These are phyloP conservation scores for Otolemur crassicaudatus DNA, from an alignment of 2,797 vertebrate genomes.

Conservation along the genomic window DNA sequence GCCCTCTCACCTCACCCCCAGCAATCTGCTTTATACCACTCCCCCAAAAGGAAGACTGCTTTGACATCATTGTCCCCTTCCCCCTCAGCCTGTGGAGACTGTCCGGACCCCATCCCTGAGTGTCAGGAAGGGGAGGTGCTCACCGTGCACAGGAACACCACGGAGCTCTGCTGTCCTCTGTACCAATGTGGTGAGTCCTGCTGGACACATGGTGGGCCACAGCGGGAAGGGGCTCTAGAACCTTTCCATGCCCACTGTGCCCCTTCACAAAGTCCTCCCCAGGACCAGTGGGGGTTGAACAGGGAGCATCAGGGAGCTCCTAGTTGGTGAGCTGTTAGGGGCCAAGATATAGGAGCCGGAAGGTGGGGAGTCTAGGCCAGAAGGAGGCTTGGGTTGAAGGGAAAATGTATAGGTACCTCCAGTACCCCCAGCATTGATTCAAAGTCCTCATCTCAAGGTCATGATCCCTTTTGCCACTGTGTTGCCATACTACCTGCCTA, in stretches of 20 bases:
- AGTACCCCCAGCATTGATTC: neutral
- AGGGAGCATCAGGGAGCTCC: neutral
- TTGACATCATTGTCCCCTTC: neutral
- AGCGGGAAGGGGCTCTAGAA: neutral
- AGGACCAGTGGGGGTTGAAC: neutral
- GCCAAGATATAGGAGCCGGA: neutral
- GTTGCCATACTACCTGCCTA: neutral
- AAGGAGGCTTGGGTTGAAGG: neutral
- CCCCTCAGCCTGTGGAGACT: constrained; percentile 91
- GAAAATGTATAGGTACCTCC: neutral
- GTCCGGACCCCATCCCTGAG: constrained; percentile 89
- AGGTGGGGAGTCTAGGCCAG: neutral
- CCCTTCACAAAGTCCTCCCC: neutral
- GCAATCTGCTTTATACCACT: neutral
- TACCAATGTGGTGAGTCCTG: constrained; percentile 95
- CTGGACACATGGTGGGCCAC: accelerated
- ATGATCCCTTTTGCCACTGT: neutral
- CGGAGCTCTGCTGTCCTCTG: constrained; percentile 94
- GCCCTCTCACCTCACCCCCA: no score
- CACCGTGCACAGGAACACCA: constrained; percentile 91
- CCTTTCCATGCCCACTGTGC: neutral
- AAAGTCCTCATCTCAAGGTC: neutral
- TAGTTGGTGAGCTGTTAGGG: neutral
- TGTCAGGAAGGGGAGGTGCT: constrained; percentile 94
- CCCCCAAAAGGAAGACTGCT: neutral